Conservation (phyloP, 2,797 vertebrate species). For the Pseudomugil tenellus region DNA sequence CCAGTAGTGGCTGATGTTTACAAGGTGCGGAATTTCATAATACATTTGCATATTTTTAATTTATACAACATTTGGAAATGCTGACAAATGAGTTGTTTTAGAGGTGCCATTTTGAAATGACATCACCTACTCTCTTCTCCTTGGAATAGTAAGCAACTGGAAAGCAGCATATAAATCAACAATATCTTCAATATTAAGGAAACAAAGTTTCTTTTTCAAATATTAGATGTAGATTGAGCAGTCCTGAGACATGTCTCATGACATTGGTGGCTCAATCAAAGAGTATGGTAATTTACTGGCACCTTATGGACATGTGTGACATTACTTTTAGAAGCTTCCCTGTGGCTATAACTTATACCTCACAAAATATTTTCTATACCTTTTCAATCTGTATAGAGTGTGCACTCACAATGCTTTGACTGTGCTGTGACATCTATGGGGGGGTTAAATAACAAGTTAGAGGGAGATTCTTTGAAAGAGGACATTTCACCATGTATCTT, state of each 20-base stretch:
- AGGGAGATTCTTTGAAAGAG: not conserved
- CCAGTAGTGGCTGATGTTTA: no score
- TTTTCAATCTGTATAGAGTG: not conserved
- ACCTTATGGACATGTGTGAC: not conserved
- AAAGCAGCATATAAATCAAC: no score
- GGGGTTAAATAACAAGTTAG: conserved; percentile 5
- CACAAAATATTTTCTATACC: no score
- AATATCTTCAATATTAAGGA: not conserved
- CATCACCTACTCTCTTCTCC: no score
- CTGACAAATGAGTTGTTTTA: no score
- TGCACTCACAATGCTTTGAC: not conserved
- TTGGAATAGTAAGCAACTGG: no score
- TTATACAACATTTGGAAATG: no score
- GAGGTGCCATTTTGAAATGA: no score
- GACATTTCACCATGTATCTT: conserved; percentile 23
- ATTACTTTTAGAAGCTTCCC: not conserved
- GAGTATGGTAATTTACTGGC: not conserved
- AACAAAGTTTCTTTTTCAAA: not conserved
- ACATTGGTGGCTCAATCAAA: not conserved
- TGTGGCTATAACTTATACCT: no score
- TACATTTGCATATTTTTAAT: no score
- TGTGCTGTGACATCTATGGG: not conserved
- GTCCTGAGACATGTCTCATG: not conserved
- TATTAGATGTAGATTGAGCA: not conserved
- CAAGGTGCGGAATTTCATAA: no score